Conservation (phyloP, 1,140 invertebrate genomes). For the Oedothorax gibbosus region DNA sequence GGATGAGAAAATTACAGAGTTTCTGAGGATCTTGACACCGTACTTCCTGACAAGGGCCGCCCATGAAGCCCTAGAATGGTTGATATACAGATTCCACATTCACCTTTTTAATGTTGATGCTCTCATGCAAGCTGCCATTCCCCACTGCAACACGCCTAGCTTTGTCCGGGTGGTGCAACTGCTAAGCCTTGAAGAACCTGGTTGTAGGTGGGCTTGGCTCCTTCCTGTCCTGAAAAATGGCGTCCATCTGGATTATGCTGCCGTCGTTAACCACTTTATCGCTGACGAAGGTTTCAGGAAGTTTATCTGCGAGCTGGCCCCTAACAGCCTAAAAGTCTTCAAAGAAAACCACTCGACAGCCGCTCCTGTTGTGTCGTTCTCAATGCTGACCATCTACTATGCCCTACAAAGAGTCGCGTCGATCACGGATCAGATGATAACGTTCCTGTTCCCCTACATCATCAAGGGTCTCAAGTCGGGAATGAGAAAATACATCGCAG, state of each 20-base stretch:
- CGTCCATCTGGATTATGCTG: constrained; percentile 76
- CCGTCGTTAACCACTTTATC: constrained; percentile 79
- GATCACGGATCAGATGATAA: constrained; percentile 78
- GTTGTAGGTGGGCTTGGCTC: constrained; percentile 84
- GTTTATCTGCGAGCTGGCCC: constrained; percentile 79
- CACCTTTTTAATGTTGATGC: constrained; percentile 87
- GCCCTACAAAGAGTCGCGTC: constrained; percentile 72
- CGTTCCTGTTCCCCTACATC: constrained; percentile 78
- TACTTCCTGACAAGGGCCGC: constrained; percentile 86
- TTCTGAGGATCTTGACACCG: constrained; percentile 84
- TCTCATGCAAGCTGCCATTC: constrained; percentile 83
- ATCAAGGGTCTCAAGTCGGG: constrained; percentile 77
- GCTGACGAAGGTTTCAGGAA: constrained; percentile 78
- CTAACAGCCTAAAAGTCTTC: constrained; percentile 76
- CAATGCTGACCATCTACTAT: constrained; percentile 79
- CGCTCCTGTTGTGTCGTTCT: constrained; percentile 80
- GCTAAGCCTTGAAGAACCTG: constrained; percentile 74
- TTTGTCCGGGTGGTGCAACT: constrained; percentile 87
- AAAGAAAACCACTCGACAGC: constrained; percentile 74
- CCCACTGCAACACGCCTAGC: constrained; percentile 90
- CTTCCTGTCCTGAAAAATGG: constrained; percentile 79
- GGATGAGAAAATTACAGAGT: constrained; percentile 81
- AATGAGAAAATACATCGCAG: constrained; percentile 78
- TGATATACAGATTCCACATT: constrained; percentile 87
- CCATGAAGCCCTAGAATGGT: constrained; percentile 93